Percentiles rank a stretch among this genome's conserved stretches.
Conservation (phyloP, 2,113 vertebrate genomes). For the Sterrhoptilus dennistouni region DNA sequence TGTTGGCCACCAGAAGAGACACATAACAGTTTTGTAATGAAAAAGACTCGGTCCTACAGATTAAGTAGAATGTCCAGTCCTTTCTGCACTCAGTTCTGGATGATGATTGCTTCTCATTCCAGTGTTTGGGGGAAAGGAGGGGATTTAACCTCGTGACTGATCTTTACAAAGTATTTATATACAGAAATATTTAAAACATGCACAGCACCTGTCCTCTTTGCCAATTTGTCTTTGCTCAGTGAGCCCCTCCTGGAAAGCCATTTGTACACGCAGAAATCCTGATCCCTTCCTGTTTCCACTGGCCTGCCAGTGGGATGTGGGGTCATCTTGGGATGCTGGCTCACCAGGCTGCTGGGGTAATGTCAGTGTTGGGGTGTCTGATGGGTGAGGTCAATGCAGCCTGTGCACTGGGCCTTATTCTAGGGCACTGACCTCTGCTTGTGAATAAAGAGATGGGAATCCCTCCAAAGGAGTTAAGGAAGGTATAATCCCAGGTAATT, state of each 20-base stretch:
- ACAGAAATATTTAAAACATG: background rate
- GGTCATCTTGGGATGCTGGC: background rate
- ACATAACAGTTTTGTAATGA: background rate
- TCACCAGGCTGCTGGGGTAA: background rate
- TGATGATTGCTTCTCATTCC: background rate
- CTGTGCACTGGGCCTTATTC: fast-evolving
- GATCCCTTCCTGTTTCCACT: background rate
- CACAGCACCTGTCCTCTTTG: background rate
- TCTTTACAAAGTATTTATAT: background rate
- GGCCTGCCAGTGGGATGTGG: background rate
- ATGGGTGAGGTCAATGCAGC: background rate
- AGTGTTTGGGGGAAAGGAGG: background rate
- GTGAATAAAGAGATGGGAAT: background rate
- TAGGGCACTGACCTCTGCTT: background rate
- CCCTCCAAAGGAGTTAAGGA: background rate
- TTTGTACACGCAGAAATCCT: background rate
- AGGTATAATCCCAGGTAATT: background rate
- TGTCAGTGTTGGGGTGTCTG: fast-evolving
- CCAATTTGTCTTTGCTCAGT: background rate
- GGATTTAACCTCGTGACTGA: background rate
- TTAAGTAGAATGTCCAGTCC: background rate
- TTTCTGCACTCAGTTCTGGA: background rate
- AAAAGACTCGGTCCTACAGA: background rate
- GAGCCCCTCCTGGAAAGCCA: background rate
- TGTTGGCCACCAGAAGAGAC: background rate